These are phyloP conservation scores for Cepaea hortensis DNA, from an alignment of 2,888 invertebrate species.

Conservation along the genomic window DNA sequence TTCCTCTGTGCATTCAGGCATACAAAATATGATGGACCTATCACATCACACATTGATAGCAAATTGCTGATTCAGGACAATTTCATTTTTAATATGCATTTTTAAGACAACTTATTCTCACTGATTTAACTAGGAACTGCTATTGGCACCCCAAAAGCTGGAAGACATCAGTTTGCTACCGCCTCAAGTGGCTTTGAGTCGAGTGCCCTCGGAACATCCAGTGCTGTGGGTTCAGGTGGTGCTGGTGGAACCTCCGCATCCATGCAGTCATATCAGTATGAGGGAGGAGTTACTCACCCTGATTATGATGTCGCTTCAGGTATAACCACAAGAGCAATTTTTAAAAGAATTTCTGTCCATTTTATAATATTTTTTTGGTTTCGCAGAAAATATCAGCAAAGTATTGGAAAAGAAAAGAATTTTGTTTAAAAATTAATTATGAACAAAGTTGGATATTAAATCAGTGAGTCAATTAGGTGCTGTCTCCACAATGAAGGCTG, in stretches of 20 bases:
- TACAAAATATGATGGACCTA: too few relatives aligned
- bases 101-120: too few relatives aligned
- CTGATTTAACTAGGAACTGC: slow-evolving; percentile 57
- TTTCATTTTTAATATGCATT: too few relatives aligned
- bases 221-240: slow-evolving; percentile 47
- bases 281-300: slow-evolving; percentile 49
- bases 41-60: too few relatives aligned
- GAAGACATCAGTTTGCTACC: slow-evolving; percentile 61
- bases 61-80: too few relatives aligned
- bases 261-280: slow-evolving; percentile 53
- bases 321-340: slow-evolving; percentile 8
- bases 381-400: too few relatives aligned
- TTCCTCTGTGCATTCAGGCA: too few relatives aligned
- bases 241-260: slow-evolving; percentile 48
- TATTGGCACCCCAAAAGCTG: slow-evolving; percentile 67
- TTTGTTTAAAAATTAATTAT: neutral
- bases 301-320: slow-evolving; percentile 57
- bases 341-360: too few relatives aligned
- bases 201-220: neutral
- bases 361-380: too few relatives aligned
- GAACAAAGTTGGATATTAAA: neutral
- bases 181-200: neutral
- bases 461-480: too few relatives aligned
- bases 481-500: too few relatives aligned
- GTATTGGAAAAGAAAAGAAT: too few relatives aligned